Percentiles rank a stretch among this genome's conserved stretches.
These are phyloP conservation scores for Leptinotarsa defecta DNA, from an alignment of 1,140 invertebrate species.

Conservation along the genomic window DNA sequence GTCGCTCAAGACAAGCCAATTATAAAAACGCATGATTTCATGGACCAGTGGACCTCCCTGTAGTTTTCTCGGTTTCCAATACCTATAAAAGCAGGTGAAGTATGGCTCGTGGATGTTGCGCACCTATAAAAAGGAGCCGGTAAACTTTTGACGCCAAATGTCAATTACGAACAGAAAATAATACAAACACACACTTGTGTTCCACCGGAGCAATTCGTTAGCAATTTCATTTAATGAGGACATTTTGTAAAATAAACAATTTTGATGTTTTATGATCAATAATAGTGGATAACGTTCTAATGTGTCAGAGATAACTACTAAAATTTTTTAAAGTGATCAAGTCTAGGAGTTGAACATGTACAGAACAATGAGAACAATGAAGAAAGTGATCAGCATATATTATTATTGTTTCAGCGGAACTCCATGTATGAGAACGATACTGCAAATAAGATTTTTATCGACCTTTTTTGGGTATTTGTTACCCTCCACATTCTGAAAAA, in stretches of 20 bases:
- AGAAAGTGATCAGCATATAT: no score
- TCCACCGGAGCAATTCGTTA: not conserved
- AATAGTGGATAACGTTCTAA: no score
- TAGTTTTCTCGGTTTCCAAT: slow-evolving; percentile 15
- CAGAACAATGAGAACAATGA: no score
- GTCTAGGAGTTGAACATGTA: no score
- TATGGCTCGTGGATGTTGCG: slow-evolving; percentile 9
- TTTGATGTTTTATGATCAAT: not conserved
- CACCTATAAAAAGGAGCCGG: slow-evolving; percentile 19
- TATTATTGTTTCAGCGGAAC: no score
- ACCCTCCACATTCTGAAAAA: no score
- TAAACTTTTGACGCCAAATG: not conserved
- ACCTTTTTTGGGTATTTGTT: no score
- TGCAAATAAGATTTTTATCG: no score
- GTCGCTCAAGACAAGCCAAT: not conserved
- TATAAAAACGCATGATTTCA: not conserved
- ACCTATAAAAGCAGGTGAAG: slow-evolving; percentile 18
- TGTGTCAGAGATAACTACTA: not conserved
- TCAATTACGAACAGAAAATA: not conserved
- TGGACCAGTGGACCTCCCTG: slow-evolving; percentile 17
- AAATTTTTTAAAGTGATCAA: not conserved
- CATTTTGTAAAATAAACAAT: not conserved
- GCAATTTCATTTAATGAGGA: not conserved
- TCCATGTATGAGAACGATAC: no score
- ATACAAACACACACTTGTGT: not conserved